Conservation (phyloP, 1,140 invertebrate species). For the Diachasma alloeum region DNA sequence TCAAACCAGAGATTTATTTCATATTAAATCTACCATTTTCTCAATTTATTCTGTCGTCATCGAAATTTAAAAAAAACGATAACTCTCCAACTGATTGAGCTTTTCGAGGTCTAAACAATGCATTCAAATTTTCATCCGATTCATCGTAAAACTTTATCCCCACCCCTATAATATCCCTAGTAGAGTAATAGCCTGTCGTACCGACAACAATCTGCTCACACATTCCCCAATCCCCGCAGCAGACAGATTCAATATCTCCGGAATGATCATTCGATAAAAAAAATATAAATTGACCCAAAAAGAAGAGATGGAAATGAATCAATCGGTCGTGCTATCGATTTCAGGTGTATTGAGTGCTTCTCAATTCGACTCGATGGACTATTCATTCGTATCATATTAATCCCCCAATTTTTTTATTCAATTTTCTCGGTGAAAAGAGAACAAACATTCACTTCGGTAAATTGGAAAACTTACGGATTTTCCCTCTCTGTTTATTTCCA, state of each 20-base stretch:
- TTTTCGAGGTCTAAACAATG: too few relatives aligned
- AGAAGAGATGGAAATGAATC: neutral
- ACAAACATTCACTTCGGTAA: neutral
- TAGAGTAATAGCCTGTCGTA: neutral
- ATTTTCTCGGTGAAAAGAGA: neutral
- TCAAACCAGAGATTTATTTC: too few relatives aligned
- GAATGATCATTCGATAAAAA: neutral
- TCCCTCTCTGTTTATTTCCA: neutral
- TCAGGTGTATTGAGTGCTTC: neutral
- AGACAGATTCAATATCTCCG: neutral
- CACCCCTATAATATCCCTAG: neutral
- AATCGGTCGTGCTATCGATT: slow-evolving; percentile 3
- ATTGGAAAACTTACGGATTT: neutral
- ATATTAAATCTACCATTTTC: too few relatives aligned
- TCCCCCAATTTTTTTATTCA: neutral
- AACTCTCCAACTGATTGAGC: too few relatives aligned
- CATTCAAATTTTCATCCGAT: too few relatives aligned
- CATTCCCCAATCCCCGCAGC: neutral
- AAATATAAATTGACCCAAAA: neutral
- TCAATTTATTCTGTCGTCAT: too few relatives aligned
- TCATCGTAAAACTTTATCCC: too few relatives aligned
- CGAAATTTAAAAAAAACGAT: too few relatives aligned
- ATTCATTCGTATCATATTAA: slow-evolving; percentile 3
- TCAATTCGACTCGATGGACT: neutral
- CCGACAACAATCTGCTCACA: neutral